Percentiles rank a stretch among this genome's conserved stretches.
Conservation (phyloP, 2,888 invertebrate genomes). For the Folsomia manolachei region DNA sequence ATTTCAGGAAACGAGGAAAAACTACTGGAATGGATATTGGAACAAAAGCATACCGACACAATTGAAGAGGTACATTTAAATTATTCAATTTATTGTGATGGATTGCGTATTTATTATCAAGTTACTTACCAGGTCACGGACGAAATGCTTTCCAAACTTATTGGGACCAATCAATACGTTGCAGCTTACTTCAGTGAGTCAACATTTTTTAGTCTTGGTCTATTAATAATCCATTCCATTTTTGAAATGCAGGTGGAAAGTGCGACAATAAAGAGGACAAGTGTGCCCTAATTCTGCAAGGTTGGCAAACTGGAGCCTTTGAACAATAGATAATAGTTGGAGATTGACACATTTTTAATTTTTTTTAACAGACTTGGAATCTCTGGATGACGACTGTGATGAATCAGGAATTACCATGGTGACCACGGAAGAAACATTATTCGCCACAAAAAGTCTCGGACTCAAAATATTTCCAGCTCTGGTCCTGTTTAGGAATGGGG, state of each 20-base stretch:
- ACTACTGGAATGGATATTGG: slow-evolving; percentile 80
- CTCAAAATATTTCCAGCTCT: slow-evolving; percentile 81
- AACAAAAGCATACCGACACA: slow-evolving; percentile 84
- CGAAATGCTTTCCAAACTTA: slow-evolving; percentile 87
- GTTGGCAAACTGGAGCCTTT: slow-evolving; percentile 70
- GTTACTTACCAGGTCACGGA: too few relatives aligned
- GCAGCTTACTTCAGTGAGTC: slow-evolving; percentile 88
- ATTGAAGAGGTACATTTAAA: slow-evolving; percentile 96
- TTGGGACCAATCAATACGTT: slow-evolving; percentile 74
- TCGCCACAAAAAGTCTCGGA: slow-evolving; percentile 75
- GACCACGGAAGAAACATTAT: slow-evolving; percentile 76
- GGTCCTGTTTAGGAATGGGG: slow-evolving; percentile 87
- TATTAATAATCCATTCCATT: slow-evolving; percentile 17
- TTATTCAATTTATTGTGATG: slow-evolving; percentile 56
- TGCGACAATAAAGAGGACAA: slow-evolving; percentile 55
- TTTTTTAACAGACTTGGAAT: slow-evolving; percentile 39
- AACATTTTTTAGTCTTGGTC: slow-evolving; percentile 1
- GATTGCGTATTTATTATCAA: slow-evolving; percentile 87
- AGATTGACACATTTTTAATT: too few relatives aligned
- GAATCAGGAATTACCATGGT: slow-evolving; percentile 90
- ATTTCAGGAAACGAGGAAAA: slow-evolving; percentile 72
- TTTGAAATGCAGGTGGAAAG: slow-evolving; percentile 50
- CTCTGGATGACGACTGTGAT: slow-evolving; percentile 81
- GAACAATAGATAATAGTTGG: slow-evolving; percentile 69
- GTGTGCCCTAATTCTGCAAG: slow-evolving; percentile 77